Conservation (phyloP, 2,888 invertebrate genomes). For the Falcaria lacertinaria region DNA sequence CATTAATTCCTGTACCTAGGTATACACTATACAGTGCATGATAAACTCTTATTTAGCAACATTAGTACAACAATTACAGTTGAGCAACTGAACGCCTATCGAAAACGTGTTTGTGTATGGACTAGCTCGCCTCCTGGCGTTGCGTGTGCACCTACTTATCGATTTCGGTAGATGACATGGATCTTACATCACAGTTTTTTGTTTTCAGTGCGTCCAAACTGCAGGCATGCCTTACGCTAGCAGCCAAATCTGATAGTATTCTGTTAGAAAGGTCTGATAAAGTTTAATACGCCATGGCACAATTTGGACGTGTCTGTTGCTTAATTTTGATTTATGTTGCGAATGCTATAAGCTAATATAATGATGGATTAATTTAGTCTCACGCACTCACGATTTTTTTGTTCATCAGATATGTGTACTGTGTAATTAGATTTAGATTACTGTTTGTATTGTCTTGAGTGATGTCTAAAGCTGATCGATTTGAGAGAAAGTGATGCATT, state of each 20-base stretch:
- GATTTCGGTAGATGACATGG: slow-evolving; percentile 1
- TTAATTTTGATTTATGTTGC: neutral
- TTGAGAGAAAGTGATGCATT: neutral
- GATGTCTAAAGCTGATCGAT: neutral
- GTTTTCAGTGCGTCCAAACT: too few species aligned
- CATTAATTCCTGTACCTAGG: neutral
- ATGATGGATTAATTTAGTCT: neutral
- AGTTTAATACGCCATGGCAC: neutral
- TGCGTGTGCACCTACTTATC: slow-evolving; percentile 38
- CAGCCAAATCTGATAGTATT: too few species aligned
- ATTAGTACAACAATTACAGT: slow-evolving; percentile 40
- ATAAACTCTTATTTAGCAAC: slow-evolving; percentile 43
- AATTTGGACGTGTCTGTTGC: neutral
- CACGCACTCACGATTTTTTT: neutral
- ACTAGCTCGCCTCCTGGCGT: slow-evolving; percentile 35
- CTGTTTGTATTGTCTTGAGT: neutral
- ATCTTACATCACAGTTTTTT: neutral
- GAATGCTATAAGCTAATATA: neutral
- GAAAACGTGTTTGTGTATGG: slow-evolving; percentile 43
- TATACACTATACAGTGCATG: slow-evolving; percentile 11
- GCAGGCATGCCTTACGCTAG: too few species aligned
- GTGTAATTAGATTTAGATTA: neutral
- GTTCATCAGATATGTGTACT: neutral
- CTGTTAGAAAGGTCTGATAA: too few species aligned
- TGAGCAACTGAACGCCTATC: slow-evolving; percentile 48